Evolutionary conservation across 2,113 vertebrate species (phyloP), one percentile per base, ranked within the genome.

Genomic region (Ailurus styani): DNA sequence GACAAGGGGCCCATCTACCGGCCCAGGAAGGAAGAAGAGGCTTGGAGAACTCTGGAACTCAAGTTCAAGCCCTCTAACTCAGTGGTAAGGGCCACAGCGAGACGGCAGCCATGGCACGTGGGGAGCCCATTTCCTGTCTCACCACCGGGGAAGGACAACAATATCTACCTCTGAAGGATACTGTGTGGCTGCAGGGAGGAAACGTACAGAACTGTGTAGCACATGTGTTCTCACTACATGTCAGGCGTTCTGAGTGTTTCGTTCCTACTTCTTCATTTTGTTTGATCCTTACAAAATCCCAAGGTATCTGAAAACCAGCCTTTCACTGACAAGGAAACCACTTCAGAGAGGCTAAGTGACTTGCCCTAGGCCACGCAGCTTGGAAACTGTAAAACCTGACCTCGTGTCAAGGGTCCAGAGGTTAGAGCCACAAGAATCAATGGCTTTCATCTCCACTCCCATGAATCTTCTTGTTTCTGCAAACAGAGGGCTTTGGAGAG

Each of bases 381-480:
- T 93, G 55, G 88, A 97, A 78, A 92, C 42, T 86, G 77, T 97
- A 97, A 97, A 95, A 87, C 87, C 37, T 37, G 70, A 96, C 89
- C 96, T 78, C 0, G 1, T 75, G 90, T 97, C 87, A 96, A 82
- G 75, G 96, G 93, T 95, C 57, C 47, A 97, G 86, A 97, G 96
- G 96, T 97, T 96, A 98, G 87, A 96, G 84, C 83, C 92, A 97
- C 96, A 98, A 66, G 68, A 94, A 92, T 95, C 95, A 75, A 90
- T 64, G 77, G 45, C 92, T 47, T 95, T 88, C 55, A 72, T 95
- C 93, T 93, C 73, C 27, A 54, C 68, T 52, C 47, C 87, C 92
- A 96, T 91, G 92, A 97, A 97, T 97, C 95, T 97, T 97, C 60
- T n/a, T 40, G 47, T 75, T 95, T 91, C 91, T 85, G 72, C 87